These are phyloP conservation scores for Dichetophora obliterata DNA, from an alignment of 2,888 invertebrate genomes.

Conservation along the genomic window DNA sequence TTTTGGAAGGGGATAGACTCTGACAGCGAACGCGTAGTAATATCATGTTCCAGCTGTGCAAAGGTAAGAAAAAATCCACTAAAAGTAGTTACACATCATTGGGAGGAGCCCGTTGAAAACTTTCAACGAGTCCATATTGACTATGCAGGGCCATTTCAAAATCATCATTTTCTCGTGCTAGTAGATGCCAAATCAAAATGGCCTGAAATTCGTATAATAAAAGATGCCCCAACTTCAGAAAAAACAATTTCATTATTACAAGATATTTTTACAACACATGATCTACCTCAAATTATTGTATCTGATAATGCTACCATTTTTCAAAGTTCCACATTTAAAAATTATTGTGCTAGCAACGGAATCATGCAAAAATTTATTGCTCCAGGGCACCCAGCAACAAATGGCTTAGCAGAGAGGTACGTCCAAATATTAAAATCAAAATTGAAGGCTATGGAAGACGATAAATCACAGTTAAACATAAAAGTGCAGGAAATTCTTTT, in stretches of 20 bases:
- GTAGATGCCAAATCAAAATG: no score
- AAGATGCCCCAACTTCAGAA: conserved; percentile 28
- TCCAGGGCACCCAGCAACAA: no score
- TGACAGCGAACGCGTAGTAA: no score
- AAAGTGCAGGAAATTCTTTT: background rate
- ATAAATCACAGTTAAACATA: background rate
- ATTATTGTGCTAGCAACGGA: no score
- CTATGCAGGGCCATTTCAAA: background rate
- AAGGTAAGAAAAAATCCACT: no score
- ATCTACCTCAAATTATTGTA: conserved; percentile 24
- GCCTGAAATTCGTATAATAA: no score
- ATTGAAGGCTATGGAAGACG: conserved; percentile 5
- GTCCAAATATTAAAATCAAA: background rate
- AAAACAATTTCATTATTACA: conserved; percentile 24
- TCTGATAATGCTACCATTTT: conserved; percentile 37
- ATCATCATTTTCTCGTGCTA: no score
- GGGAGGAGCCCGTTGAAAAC: no score
- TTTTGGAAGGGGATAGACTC: no score
- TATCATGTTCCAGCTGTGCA: conserved; percentile 27
- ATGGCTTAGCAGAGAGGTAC: conserved; percentile 30
- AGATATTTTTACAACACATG: conserved; percentile 34
- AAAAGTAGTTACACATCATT: no score
- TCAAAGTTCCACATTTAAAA: conserved; percentile 23
- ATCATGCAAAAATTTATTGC: no score
- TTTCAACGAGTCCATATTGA: conserved; percentile 26